Base-by-base conservation (phyloP, 2,113 vertebrate species). In the Oreochromis aureus region DNA sequence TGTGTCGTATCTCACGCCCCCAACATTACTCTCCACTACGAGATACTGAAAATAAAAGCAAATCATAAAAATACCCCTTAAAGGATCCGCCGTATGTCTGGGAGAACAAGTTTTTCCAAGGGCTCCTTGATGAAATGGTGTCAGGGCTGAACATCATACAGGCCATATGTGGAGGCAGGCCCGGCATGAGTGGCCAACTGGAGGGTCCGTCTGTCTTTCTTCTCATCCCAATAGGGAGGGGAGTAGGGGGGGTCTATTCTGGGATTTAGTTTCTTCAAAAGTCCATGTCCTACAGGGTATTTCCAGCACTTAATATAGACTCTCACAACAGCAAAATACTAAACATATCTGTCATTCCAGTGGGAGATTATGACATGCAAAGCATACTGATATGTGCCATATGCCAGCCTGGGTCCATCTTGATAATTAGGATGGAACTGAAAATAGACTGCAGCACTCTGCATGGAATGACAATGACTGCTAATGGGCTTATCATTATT, bases 101-200 rank as follows among this genome's bases (percentile, higher is more conserved):
- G 56, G 10, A 46, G 63, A 36, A 39, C 10, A 34, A 53, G 34
- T 81, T 54, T 81, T 59, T 86, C 79, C 54, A 86, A 59, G 24
- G 69, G 81, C 66, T 81, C 9, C 41, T 63, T 81, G 90, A 91
- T 91, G 88, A 92, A 93, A 93, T 87, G 63, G 83, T 94, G 93
- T 90, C 88, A 87, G 61, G 61, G 80, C 78, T 71, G 83, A 91
- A 89, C 86, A 87, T 89, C 90, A 90, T 87, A 82, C 87, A 78
- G 80, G 83, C 90, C 93, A 93, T 95, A 94, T 93, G 93, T 91
- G 93, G 85, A 92, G 82, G 89, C 89, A 82, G 92, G 89, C 87
- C 58, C 71, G 82, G 91, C 82, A 86, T 4, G 61, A 87, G 84
- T 71, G 71, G 88, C 92, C 92, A 93, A 92, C 88, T 94, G 92